Percentiles rank a stretch among this genome's conserved stretches.
Conservation (phyloP, 2,888 invertebrate genomes). For the Labia minor region DNA sequence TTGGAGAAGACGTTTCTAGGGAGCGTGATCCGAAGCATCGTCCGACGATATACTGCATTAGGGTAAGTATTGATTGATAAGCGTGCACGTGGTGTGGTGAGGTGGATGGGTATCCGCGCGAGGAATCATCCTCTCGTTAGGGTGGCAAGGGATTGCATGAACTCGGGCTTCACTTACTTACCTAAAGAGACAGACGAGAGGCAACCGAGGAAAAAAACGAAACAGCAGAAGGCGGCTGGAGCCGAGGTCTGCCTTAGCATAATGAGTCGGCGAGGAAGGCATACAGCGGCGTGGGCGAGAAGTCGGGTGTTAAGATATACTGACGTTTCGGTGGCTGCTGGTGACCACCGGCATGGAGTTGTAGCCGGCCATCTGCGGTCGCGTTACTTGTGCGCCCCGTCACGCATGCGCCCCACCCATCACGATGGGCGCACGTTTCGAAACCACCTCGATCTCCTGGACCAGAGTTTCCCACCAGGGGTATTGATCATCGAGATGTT, state of each 20-base stretch:
- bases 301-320: background rate
- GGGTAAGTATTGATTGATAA: background rate
- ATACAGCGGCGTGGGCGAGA: background rate
- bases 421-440: background rate
- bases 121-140: no score
- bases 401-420: background rate
- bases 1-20: no score
- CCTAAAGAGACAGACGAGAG: background rate
- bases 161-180: background rate
- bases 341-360: background rate
- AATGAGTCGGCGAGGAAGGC: background rate
- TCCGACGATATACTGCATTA: no score
- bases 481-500: background rate
- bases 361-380: constrained; percentile 1
- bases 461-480: background rate
- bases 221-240: background rate
- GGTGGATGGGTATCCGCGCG: no score
- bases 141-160: no score
- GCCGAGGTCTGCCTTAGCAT: background rate
- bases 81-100: background rate
- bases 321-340: constrained; percentile 13
- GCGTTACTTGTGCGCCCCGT: background rate
- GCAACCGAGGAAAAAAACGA: background rate
- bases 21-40: no score
- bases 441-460: background rate